Evolutionary conservation across 1,140 invertebrate genomes (phyloP), one percentile per base, ranked within the genome.

Genomic region (Orius insidiosus): DNA sequence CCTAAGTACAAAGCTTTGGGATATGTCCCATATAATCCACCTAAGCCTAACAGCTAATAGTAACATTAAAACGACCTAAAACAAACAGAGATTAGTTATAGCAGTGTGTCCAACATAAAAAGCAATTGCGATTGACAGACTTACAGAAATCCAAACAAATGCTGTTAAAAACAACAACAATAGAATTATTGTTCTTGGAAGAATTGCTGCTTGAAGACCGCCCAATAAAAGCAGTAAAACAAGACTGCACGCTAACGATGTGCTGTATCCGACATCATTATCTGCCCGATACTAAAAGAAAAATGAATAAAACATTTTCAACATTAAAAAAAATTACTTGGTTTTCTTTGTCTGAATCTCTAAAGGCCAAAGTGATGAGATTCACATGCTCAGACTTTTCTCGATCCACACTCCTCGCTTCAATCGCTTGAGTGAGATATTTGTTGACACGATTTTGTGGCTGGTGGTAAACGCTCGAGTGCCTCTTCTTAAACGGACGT

Each of bases 381-480:
- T 86, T 85, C 30, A 90, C 85, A 59, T 90, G 85, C 36, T 79
- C 81, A 10, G 80, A 76, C 62, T 90, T 90, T 62, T 90, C 86
- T 49, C 80, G 70, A 60, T 90, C 85, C n/a, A n/a, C 81, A 60
- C 80, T 84, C 42, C 85, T 68, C n/a, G 86, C 86, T 56, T 86
- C 83, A 52, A 92, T 88, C 1, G 85, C 85, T 65, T 88, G 84
- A 39, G 81, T 78, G 48, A 92, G 68, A 64, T 86, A 90, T 61
- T 88, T 89, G 68, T 90, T 90, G 16, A 89, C 85, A 52, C 85
- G 72, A 63, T 88, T 87, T 11, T 76, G 80, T 13, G 84, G 80
- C 60, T 82, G 78, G 63, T 85, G 80, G 60, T 83, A 80, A n/a
- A 83, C 77, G 56, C 77, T 80, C 35, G 81, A 82, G 62, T 82